A percentile compares a stretch with the other conserved stretches of the same genome.
Conservation (phyloP, 2,113 vertebrate species). For the Physeter macrocephalus region DNA sequence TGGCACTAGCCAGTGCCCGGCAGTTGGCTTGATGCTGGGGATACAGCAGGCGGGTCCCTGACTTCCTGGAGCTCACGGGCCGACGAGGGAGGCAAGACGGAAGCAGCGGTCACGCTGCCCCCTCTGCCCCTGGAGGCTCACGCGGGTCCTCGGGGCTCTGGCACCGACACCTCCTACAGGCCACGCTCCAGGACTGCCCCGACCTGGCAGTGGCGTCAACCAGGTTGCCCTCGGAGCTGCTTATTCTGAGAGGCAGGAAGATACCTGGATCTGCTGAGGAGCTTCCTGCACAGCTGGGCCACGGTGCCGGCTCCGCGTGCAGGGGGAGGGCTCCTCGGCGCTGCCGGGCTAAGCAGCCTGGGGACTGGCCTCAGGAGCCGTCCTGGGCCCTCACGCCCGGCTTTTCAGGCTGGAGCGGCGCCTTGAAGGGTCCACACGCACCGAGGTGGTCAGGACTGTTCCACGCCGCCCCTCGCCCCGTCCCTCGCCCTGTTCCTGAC, state of each 20-base stretch:
- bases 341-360: not conserved
- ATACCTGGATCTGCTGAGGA: constrained; percentile 52
- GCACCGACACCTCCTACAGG: not conserved
- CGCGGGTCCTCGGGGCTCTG: not conserved
- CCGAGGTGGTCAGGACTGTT: fast-evolving
- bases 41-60: not conserved
- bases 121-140: no score
- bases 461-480: fast-evolving
- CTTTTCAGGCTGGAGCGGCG: fast-evolving
- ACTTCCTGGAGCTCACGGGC: not conserved
- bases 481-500: no score
- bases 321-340: constrained; percentile 34
- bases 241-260: not conserved
- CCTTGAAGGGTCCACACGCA: not conserved
- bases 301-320: constrained; percentile 2
- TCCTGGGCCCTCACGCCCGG: not conserved
- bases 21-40: no score
- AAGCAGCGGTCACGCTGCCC: fast-evolving
- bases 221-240: not conserved
- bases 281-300: not conserved
- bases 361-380: not conserved
- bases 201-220: not conserved
- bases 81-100: fast-evolving
- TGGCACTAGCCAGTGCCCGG: no score
- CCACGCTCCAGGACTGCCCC: not conserved